Evolutionary conservation across 2,888 invertebrate genomes (phyloP).

Genomic region (Agelastica alni): DNA sequence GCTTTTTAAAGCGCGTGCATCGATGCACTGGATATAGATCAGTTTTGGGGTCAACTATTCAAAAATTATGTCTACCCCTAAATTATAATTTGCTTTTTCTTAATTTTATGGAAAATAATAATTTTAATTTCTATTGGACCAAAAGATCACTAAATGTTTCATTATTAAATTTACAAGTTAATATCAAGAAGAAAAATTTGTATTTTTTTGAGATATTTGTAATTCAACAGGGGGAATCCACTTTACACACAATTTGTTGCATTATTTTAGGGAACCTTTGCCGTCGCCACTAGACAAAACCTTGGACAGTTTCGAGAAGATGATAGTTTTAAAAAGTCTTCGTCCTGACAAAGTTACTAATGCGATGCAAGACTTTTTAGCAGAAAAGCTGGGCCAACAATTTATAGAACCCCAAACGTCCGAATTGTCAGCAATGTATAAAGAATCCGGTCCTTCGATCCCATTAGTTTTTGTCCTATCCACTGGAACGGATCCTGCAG

Average conservation of each 20-base stretch:
- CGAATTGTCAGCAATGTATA: conserved; percentile 78
- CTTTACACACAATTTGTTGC: neutral
- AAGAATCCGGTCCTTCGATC: conserved; percentile 75
- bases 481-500: conserved; percentile 88
- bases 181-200: too few species aligned
- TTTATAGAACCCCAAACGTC: conserved; percentile 88
- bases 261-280: conserved; percentile 60
- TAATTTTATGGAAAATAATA: too few species aligned
- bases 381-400: conserved; percentile 70
- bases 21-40: too few species aligned
- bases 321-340: conserved; percentile 77
- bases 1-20: too few species aligned
- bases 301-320: conserved; percentile 73
- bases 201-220: too few species aligned
- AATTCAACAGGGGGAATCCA: too few species aligned
- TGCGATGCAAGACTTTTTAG: conserved; percentile 77
- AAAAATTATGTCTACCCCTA: too few species aligned
- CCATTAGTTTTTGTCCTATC: conserved; percentile 89
- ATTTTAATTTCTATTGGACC: too few species aligned
- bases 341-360: conserved; percentile 84
- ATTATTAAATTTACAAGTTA: too few species aligned
- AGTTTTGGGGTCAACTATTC: too few species aligned
- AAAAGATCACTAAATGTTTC: too few species aligned
- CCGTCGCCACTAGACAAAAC: conserved; percentile 69
- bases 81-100: too few species aligned